Evolutionary conservation across 2,888 invertebrate species (phyloP), one percentile per base, ranked within the genome.

Genomic region (Heliconius cydno): DNA sequence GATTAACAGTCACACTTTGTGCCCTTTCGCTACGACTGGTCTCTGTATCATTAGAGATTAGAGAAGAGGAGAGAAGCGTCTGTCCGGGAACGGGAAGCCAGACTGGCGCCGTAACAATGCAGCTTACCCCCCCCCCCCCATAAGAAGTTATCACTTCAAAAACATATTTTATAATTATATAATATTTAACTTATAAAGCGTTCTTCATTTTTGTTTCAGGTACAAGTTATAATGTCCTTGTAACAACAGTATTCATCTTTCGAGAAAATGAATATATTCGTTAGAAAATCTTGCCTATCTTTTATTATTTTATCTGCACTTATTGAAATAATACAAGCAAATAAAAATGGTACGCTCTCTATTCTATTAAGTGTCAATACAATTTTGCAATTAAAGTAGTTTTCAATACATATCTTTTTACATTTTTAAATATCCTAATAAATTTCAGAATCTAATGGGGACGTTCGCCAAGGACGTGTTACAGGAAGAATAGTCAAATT

Each of bases 401-500:
- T 22, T 68, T 52, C 7, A 22, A 52, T 19, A 15, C 22, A n/a
- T 15, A 15, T 60, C 0, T 38, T 60, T 38, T n/a, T 1, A 34
- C 7, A 22, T 73, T 28, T n/a, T 28, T 41, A 19, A 46, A 41
- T 66, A 7, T 66, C 12, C 41, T 41, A 7, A 46, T 38, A 1
- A 30, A 22, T 83, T 82, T 46, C 79, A 84, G 84, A 82, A 38
- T 82, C 82, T 72, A 81, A 76, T 46, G 67, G 77, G 28, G 82
- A 82, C 38, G 72, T 13, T 81, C 84, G 85, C 13, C 81, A 81
- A 75, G 83, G 83, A 46, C 83, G 85, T 52, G 85, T 84, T 22
- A 85, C 66, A 38, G 91, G 92, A 25, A 89, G 93, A 75, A 91
- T 92, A 82, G 91, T 94, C 0, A 94, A 93, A 83, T 79, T 93